Evolutionary conservation across 2,797 vertebrate species (phyloP), one percentile per base, ranked within the genome.

Genomic region (Lates japonicus): DNA sequence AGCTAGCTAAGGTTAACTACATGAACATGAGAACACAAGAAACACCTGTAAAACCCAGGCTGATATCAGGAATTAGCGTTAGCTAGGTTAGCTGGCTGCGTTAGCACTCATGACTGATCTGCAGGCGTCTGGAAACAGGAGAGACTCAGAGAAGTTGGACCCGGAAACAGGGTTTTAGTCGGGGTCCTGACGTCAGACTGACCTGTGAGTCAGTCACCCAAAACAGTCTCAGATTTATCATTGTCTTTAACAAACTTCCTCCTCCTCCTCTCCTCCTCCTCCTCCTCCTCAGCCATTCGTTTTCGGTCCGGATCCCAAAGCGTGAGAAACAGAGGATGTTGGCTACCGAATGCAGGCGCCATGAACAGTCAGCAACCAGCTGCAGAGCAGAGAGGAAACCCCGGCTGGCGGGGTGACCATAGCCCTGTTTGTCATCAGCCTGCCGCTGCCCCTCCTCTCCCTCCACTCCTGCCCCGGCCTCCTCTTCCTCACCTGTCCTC

Each of bases 281-380:
- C 54, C 52, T 73, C 68, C 76, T 62, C 79, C 79, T 1, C 89
- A 98, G 97, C 97, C 16, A 97, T 97, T 71, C 96, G 97, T n/a
- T 87, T 98, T 97, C 7, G 97, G 97, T 35, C n/a, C 97, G 97
- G 76, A 98, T 97, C 87, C 97, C 97, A 11, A 98, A 98, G 88
- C 95, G 97, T 5, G 97, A 98, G 94, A 98, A 98, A 88, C 97
- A 98, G 89, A 91, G 97, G 67, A 97, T 98, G 96, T 88, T 98
- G 68, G 97, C 97, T 0, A n/a, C n/a, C n/a, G 97, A 98, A 98
- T 98, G 97, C 97, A 97, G 92, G 95, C 2, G 96, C 96, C 87
- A 97, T 98, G 97, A 97, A 95, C 87, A 94, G 96, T 95, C 70
- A 95, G 95, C 87, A 93, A 95, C 46, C 67, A 96, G 89, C 84